These are phyloP conservation scores for Hydrochoerus hydrochaeris DNA, from an alignment of 2,113 vertebrate species.

Conservation along the genomic window DNA sequence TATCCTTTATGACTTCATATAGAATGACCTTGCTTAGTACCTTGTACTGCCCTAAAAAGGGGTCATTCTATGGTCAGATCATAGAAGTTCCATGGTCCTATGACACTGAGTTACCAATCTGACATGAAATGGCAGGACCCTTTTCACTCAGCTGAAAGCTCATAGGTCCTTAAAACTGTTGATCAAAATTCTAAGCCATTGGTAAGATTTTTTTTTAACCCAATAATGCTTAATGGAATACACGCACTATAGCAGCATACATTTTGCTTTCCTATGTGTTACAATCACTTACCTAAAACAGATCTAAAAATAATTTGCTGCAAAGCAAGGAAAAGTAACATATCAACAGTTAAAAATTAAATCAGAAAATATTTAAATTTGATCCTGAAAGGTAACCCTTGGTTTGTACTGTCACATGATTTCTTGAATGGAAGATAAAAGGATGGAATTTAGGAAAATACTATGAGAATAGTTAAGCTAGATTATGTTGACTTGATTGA, in stretches of 20 bases:
- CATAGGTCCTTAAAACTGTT: constrained; percentile 38
- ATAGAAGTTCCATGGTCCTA: not conserved
- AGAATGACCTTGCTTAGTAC: constrained; percentile 49
- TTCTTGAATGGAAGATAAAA: not conserved
- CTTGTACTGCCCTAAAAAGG: constrained; percentile 50
- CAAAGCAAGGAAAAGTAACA: not conserved
- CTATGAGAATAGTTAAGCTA: not conserved
- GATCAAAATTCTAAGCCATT: not conserved
- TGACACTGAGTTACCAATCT: not conserved
- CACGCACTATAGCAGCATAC: no score
- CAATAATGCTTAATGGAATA: not conserved
- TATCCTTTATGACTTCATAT: constrained; percentile 52
- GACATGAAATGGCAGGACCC: not conserved
- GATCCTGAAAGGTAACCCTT: not conserved
- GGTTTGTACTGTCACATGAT: not conserved
- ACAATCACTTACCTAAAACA: not conserved
- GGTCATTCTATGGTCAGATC: constrained; percentile 57
- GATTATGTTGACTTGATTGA: not conserved
- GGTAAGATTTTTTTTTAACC: no score
- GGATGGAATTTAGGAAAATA: not conserved
- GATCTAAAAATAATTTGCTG: not conserved
- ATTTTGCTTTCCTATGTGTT: fast-evolving
- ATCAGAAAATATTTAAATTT: not conserved
- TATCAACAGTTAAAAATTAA: not conserved
- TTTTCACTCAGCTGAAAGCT: not conserved